Base-by-base conservation (phyloP, 2,113 vertebrate genomes). In the Centropus unirufus region DNA sequence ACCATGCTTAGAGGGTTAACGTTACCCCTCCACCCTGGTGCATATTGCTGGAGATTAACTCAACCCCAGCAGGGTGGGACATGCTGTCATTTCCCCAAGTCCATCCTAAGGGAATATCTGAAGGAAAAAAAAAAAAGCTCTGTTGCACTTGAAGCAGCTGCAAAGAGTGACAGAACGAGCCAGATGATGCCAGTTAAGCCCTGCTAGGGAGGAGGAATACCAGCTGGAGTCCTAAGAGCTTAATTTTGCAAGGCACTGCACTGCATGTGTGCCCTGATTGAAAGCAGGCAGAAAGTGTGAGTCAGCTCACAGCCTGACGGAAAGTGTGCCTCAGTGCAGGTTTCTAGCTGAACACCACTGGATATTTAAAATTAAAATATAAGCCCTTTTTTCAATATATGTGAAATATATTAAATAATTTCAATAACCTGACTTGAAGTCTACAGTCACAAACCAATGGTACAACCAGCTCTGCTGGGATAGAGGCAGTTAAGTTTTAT, bases 391-490 rank as follows among this genome's bases (percentile, higher is more conserved):
- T 11, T 26, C 29, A 23, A 7, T 26, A 1, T 14, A 14, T 21
- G n/a, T 54, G n/a, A 12, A 12, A 42, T 21, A 1, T 0, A 1
- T 32, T 5, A 22, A 79, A 21, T 26, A 32, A 11, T 68, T 70
- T 3, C 29, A 69, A 14, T 14, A 30, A 19, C 20, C 40, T 20
- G 18, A 36, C 11, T 4, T 54, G 72, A 49, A 73, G 18, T 3
- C 51, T 22, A 0, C 9, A 30, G 46, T 7, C 73, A 6, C 1
- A 27, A 73, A 3, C 6, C 8, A 39, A 2, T 9, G 8, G 16
- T 3, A 13, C 3, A 24, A 0, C 6, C 18, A 27, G 34, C 39
- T 5, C 27, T 22, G 11, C 0, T 36, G 36, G 58, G 70, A 22
- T 14, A 47, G 51, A 15, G 26, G 32, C 14, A 32, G 67, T 8